Conservation (phyloP, 2,113 vertebrate genomes). For the Odontophorus gujanensis region DNA sequence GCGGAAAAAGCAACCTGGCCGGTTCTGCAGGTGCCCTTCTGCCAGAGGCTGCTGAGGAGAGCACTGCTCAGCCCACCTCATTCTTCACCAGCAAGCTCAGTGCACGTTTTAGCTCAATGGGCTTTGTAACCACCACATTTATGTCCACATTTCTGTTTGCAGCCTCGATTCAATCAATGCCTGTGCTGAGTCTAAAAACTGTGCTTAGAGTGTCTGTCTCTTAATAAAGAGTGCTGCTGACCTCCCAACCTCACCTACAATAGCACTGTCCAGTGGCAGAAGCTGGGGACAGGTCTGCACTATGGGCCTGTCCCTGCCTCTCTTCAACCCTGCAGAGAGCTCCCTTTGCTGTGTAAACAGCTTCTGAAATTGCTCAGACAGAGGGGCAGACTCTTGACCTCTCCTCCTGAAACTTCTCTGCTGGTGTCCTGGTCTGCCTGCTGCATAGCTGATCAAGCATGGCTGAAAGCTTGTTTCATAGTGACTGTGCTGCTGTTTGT, state of each 20-base stretch:
- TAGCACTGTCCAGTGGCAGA: background rate
- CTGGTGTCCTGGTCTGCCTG: background rate
- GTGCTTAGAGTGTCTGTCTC: background rate
- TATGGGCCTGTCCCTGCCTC: background rate
- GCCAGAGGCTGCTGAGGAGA: background rate
- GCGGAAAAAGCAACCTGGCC: background rate
- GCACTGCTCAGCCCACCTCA: background rate
- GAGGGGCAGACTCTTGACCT: background rate
- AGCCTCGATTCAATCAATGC: background rate
- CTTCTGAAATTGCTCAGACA: background rate
- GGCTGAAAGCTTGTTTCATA: fast-evolving
- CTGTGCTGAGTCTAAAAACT: background rate
- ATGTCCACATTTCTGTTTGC: background rate
- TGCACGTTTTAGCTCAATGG: fast-evolving
- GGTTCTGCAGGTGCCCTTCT: background rate
- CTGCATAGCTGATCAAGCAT: background rate
- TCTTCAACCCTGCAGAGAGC: background rate
- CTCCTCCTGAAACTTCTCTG: background rate
- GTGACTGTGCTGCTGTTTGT: fast-evolving
- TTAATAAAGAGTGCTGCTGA: background rate
- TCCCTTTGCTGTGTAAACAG: background rate
- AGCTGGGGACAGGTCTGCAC: fast-evolving
- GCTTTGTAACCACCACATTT: background rate
- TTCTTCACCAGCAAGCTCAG: background rate
- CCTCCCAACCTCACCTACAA: background rate